phyloP scores from a whole-genome alignment of 2,888 invertebrate genomes.

The Drosophila monieri region DNA sequence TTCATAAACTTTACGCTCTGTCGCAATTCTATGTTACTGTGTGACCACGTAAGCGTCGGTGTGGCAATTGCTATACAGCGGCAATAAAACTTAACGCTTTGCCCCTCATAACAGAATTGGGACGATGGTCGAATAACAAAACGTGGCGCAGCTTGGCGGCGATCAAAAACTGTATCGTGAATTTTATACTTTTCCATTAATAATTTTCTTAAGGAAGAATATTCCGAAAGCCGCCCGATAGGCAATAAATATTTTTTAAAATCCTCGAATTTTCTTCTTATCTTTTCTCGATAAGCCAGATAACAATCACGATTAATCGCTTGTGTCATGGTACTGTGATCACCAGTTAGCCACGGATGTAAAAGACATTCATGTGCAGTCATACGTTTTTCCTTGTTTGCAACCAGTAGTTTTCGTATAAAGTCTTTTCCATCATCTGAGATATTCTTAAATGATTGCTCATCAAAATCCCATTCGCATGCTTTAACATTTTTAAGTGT shows the following conservation, averaged over 20 bases:
- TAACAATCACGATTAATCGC: conserved; percentile 94
- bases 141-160: conserved; percentile 98
- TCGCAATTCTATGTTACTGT: conserved; percentile 95
- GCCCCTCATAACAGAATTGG: conserved; percentile 98
- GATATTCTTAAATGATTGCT: conserved; percentile 96
- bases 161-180: conserved; percentile 97
- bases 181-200: conserved; percentile 98
- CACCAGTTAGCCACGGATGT: conserved; percentile 97
- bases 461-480: conserved; percentile 99
- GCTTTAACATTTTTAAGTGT: conserved; percentile 99
- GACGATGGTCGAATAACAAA: conserved; percentile 98
- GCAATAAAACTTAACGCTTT: conserved; percentile 98
- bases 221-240: conserved; percentile 98
- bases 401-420: conserved; percentile 94
- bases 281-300: conserved; percentile 93
- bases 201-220: conserved; percentile 97
- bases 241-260: conserved; percentile 95
- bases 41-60: conserved; percentile 97
- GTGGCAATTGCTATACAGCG: conserved; percentile 97
- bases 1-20: conserved; percentile 99
- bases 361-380: conserved; percentile 98
- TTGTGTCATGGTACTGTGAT: conserved; percentile 90
- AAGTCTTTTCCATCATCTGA: conserved; percentile 99
- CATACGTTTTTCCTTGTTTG: conserved; percentile 98
- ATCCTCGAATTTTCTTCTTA: conserved; percentile 92